Evolutionary conservation across 2,797 vertebrate species (phyloP).

Genomic region (Pseudotriccus pelzelni): DNA sequence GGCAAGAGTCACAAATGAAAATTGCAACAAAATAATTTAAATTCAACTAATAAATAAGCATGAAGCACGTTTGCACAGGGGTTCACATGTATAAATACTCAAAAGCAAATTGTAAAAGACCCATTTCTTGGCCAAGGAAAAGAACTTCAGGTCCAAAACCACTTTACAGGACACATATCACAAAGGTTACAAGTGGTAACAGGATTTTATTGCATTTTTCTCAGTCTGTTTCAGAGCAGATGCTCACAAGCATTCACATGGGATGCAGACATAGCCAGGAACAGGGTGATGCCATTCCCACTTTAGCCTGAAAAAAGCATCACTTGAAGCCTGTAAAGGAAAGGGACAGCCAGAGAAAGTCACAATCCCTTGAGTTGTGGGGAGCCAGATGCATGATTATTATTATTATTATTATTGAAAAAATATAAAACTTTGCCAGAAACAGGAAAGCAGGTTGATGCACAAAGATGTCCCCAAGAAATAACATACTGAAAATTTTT

Average conservation of each 20-base stretch:
- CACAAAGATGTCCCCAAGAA: not conserved
- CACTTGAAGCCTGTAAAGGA: not conserved
- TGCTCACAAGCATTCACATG: not conserved
- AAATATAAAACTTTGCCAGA: not conserved
- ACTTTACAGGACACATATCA: not conserved
- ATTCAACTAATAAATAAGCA: not conserved
- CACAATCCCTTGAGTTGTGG: not conserved
- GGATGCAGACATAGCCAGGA: not conserved
- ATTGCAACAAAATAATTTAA: not conserved
- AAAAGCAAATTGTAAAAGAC: not conserved
- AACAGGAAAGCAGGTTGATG: not conserved
- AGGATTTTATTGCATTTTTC: not conserved
- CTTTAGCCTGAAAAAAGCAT: not conserved
- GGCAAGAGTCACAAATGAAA: not conserved
- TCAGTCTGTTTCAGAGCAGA: not conserved
- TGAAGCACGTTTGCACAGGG: not conserved
- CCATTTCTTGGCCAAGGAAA: too few relatives aligned
- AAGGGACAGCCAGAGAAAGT: not conserved
- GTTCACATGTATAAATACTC: not conserved
- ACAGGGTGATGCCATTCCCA: not conserved
- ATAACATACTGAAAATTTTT: not conserved
- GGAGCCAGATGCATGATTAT: not conserved
- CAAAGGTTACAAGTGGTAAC: not conserved
- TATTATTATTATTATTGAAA: too few relatives aligned
- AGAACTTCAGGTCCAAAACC: not conserved